Evolutionary conservation across 2,113 vertebrate species (phyloP).

Genomic region (Rhegmatorhina hoffmannsi): DNA sequence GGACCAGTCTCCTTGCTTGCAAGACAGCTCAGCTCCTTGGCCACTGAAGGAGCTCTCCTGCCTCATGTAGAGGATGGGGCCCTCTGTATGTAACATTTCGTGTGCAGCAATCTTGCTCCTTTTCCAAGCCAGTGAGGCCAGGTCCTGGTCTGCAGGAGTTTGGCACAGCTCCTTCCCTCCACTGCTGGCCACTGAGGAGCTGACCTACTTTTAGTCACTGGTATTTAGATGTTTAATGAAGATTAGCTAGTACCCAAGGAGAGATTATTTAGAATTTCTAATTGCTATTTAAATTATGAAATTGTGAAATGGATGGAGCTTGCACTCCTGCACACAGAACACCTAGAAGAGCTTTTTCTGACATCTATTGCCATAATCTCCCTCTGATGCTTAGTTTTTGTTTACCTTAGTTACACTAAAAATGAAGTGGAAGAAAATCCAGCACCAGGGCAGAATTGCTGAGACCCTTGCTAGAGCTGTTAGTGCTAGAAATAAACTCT

Average conservation of each 20-base stretch:
- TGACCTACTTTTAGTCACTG: neutral
- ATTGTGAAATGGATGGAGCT: neutral
- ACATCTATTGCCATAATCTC: neutral
- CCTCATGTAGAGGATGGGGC: rapidly evolving
- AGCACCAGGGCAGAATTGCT: neutral
- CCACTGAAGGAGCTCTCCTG: neutral
- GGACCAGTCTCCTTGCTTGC: neutral
- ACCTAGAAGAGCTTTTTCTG: neutral
- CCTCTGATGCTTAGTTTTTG: neutral
- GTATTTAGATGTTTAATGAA: slow-evolving; percentile 44
- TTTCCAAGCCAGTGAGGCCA: rapidly evolving
- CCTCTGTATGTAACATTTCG: neutral
- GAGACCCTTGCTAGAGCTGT: neutral
- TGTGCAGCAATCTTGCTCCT: neutral
- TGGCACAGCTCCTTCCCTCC: neutral
- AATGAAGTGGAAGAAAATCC: neutral
- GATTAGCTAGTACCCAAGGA: slow-evolving; percentile 19
- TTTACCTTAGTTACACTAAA: neutral
- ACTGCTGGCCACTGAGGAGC: neutral
- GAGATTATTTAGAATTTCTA: slow-evolving; percentile 22
- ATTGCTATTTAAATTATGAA: slow-evolving; percentile 18
- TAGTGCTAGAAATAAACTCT: neutral
- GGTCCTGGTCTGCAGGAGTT: neutral
- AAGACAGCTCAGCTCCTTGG: neutral
- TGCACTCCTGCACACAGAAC: neutral